These are phyloP conservation scores for Corythucha ciliata DNA, from an alignment of 2,888 invertebrate genomes.

Conservation along the genomic window DNA sequence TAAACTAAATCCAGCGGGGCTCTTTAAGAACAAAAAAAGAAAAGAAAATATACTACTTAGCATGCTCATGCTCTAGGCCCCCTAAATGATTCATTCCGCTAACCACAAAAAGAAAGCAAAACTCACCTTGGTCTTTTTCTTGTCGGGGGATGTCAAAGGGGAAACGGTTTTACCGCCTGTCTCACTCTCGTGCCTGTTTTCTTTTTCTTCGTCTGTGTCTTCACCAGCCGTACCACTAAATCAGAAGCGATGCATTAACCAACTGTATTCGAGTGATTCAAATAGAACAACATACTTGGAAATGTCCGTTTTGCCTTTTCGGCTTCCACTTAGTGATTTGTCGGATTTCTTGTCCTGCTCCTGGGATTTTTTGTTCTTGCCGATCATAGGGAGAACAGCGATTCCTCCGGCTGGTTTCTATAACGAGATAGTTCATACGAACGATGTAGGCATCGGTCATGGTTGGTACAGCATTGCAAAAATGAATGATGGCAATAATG, in stretches of 20 bases:
- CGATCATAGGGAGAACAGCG: conserved; percentile 63
- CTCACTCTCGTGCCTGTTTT: conserved; percentile 36
- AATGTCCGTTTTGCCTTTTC: conserved; percentile 15
- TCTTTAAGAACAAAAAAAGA: conserved; percentile 5
- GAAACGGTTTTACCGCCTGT: conserved; percentile 2
- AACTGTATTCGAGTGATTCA: neutral
- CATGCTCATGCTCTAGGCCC: too few relatives aligned
- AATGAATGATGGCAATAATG: too few relatives aligned
- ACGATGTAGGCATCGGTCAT: too few relatives aligned
- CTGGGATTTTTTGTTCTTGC: conserved; percentile 46
- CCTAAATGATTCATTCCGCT: neutral
- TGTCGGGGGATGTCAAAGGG: conserved; percentile 15
- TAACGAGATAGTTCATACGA: conserved; percentile 5
- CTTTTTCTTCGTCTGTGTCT: conserved; percentile 37
- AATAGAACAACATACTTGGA: neutral
- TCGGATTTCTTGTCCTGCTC: conserved; percentile 44
- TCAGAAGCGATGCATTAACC: neutral
- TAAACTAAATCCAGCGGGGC: conserved; percentile 13
- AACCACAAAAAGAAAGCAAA: neutral
- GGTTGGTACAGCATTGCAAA: too few relatives aligned
- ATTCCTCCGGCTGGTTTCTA: conserved; percentile 79
- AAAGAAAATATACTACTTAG: conserved; percentile 10
- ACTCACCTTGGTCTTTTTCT: conserved; percentile 26
- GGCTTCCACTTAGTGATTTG: conserved; percentile 1
- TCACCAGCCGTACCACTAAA: conserved; percentile 24